phyloP scores from a whole-genome alignment of 2,113 vertebrate species.

The Saccopteryx leptura region DNA sequence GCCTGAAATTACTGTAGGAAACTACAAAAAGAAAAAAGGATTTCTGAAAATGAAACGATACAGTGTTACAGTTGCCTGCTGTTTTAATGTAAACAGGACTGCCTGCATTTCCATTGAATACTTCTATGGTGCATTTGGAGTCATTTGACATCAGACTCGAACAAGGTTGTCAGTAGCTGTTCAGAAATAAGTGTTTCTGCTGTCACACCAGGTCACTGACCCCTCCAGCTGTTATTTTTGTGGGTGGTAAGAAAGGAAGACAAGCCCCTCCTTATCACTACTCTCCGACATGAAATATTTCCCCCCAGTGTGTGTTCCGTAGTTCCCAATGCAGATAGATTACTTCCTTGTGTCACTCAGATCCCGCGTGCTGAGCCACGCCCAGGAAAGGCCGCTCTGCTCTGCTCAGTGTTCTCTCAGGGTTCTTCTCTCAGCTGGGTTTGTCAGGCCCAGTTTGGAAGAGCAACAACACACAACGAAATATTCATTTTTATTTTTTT shows the following conservation, averaged over 20 bases:
- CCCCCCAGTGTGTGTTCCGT: neutral
- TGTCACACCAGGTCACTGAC: neutral
- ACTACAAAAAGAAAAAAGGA: neutral
- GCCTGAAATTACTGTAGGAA: neutral
- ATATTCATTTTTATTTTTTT: constrained; percentile 57
- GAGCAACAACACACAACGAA: constrained; percentile 53
- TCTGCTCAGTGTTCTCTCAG: neutral
- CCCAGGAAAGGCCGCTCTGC: neutral
- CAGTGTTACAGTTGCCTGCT: neutral
- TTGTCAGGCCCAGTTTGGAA: constrained; percentile 64
- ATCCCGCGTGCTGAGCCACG: neutral
- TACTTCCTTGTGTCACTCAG: neutral
- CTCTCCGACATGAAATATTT: neutral
- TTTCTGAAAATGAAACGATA: constrained; percentile 36
- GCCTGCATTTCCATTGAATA: neutral
- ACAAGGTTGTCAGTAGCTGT: constrained; percentile 27
- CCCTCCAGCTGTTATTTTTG: constrained; percentile 54
- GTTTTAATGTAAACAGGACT: neutral
- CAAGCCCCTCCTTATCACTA: neutral
- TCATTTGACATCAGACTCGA: constrained; percentile 29
- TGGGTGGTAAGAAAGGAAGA: constrained; percentile 3
- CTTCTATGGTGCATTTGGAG: neutral
- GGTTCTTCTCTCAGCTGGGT: constrained; percentile 46
- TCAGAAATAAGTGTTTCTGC: constrained; percentile 39
- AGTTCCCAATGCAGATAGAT: neutral